These are phyloP conservation scores for Apodemia zela DNA, from an alignment of 2,888 invertebrate species.

Conservation along the genomic window DNA sequence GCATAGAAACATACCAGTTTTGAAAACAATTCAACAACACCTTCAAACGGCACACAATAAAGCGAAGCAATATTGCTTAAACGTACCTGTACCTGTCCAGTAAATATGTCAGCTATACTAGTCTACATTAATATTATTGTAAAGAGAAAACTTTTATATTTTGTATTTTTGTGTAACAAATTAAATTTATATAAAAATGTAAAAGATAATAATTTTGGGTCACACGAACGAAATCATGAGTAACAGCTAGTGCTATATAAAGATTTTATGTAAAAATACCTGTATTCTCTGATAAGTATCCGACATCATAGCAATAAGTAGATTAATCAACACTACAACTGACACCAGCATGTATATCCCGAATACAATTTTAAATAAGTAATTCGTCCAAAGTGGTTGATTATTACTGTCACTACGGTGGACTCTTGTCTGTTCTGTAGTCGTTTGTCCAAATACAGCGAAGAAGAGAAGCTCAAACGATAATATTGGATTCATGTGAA, in stretches of 20 bases:
- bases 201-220: too few relatives aligned
- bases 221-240: too few relatives aligned
- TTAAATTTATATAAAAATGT: too few relatives aligned
- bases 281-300: slow-evolving; percentile 99
- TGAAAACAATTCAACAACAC: too few relatives aligned
- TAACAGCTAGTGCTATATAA: background rate
- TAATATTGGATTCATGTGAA: slow-evolving; percentile 93
- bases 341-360: slow-evolving; percentile 99
- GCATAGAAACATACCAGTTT: too few relatives aligned
- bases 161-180: too few relatives aligned
- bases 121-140: too few relatives aligned
- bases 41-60: too few relatives aligned
- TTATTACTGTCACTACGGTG: slow-evolving; percentile 83
- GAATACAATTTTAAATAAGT: slow-evolving; percentile 92
- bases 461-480: slow-evolving; percentile 99
- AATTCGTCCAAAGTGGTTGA: slow-evolving; percentile 91
- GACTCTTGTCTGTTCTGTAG: slow-evolving; percentile 85
- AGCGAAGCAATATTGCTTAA: too few relatives aligned
- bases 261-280: slow-evolving; percentile 65
- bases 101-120: too few relatives aligned
- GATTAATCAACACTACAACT: slow-evolving; percentile 98
- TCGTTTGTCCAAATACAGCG: slow-evolving; percentile 97
- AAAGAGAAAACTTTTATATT: too few relatives aligned
- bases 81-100: too few relatives aligned
- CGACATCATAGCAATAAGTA: slow-evolving; percentile 99